phyloP scores from a whole-genome alignment of 2,797 vertebrate genomes.

The Aldrovandia affinis region DNA sequence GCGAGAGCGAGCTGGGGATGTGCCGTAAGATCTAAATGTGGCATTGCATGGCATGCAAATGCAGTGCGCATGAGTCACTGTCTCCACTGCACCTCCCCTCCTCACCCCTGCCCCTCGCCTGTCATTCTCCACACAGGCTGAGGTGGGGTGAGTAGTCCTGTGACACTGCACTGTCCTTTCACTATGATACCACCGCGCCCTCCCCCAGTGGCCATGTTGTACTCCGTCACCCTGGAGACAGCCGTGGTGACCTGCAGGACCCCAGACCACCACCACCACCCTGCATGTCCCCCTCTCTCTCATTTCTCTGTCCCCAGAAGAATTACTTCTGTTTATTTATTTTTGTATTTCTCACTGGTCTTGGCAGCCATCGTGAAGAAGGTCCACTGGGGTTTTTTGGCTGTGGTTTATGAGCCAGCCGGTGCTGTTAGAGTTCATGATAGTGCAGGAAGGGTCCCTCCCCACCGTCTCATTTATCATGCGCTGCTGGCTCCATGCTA shows the following conservation, averaged over 20 bases:
- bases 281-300: neutral
- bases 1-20: neutral
- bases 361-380: neutral
- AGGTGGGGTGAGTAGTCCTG: neutral
- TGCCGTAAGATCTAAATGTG: neutral
- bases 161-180: conserved; percentile 10
- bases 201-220: neutral
- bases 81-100: conserved; percentile 11
- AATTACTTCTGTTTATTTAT: neutral
- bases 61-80: conserved; percentile 24
- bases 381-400: neutral
- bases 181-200: neutral
- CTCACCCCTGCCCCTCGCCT: neutral
- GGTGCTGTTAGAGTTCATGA: conserved; percentile 11
- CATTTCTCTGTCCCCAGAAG: conserved; percentile 4
- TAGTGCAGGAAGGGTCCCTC: neutral
- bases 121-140: neutral
- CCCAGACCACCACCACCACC: neutral
- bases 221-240: neutral
- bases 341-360: neutral
- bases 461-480: neutral
- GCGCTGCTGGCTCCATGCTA: neutral
- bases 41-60: conserved; percentile 23
- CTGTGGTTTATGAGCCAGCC: neutral
- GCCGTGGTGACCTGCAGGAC: neutral